Evolutionary conservation across 1,140 invertebrate genomes (phyloP).

Genomic region (Antheraea mylitta): DNA sequence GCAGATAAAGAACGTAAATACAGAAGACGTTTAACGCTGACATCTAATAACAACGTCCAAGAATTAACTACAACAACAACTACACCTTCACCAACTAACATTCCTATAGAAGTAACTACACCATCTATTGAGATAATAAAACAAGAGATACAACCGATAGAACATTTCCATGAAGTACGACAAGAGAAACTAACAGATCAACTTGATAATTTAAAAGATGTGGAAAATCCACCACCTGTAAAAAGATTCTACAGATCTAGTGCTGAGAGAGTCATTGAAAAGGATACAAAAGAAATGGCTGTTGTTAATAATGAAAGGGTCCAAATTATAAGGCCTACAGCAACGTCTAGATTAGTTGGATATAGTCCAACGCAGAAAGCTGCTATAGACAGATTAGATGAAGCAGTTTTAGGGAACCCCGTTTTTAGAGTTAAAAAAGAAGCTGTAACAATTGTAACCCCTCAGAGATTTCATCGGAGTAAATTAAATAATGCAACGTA

Average conservation of each 20-base stretch:
- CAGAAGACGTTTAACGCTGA: conserved; percentile 51
- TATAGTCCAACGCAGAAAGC: conserved; percentile 45
- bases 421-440: conserved; percentile 45
- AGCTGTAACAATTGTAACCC: conserved; percentile 40
- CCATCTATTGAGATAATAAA: conserved; percentile 44
- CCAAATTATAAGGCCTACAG: conserved; percentile 58
- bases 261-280: conserved; percentile 45
- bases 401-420: conserved; percentile 47
- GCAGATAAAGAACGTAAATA: conserved; percentile 37
- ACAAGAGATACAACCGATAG: conserved; percentile 50
- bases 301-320: conserved; percentile 62
- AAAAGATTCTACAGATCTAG: conserved; percentile 67
- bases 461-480: conserved; percentile 39
- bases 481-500: conserved; percentile 49
- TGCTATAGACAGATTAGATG: conserved; percentile 52
- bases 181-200: conserved; percentile 54
- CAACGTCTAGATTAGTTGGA: conserved; percentile 42
- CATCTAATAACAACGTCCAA: conserved; percentile 24
- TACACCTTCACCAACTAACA: conserved; percentile 22
- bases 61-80: conserved; percentile 27
- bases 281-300: conserved; percentile 42
- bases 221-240: conserved; percentile 43
- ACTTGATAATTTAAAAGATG: conserved; percentile 44
- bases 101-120: conserved; percentile 30
- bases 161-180: conserved; percentile 31